Evolutionary conservation across 2,888 invertebrate species (phyloP).

Genomic region (Drosophila peninsularis): DNA sequence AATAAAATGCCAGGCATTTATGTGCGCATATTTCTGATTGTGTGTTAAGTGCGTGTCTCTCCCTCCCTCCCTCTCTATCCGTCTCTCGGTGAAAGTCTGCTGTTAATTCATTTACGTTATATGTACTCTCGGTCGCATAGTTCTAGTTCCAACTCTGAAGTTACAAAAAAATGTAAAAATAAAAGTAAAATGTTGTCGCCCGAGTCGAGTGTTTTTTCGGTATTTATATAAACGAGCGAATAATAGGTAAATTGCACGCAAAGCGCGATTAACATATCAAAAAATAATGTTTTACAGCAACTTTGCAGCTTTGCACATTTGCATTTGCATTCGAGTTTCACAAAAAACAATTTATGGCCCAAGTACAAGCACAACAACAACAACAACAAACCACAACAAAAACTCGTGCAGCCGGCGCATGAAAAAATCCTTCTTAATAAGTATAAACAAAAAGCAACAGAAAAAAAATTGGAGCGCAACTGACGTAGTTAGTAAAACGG

Average conservation of each 20-base stretch:
- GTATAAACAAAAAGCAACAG: slow-evolving; percentile 47
- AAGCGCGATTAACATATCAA: slow-evolving; percentile 75
- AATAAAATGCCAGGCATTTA: slow-evolving; percentile 75
- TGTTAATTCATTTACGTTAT: slow-evolving; percentile 48
- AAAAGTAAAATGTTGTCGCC: slow-evolving; percentile 12
- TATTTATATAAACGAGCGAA: slow-evolving; percentile 70
- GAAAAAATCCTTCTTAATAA: slow-evolving; percentile 70
- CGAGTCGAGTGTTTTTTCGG: slow-evolving; percentile 14
- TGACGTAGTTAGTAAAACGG: slow-evolving; percentile 53
- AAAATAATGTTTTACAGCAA: slow-evolving; percentile 69
- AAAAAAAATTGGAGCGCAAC: slow-evolving; percentile 40
- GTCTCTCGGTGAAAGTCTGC: slow-evolving; percentile 5
- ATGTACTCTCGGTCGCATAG: slow-evolving; percentile 50
- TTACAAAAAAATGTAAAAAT: slow-evolving; percentile 3
- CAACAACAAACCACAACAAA: slow-evolving; percentile 13
- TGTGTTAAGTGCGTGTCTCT: slow-evolving; percentile 33
- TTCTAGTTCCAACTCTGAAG: slow-evolving; percentile 46
- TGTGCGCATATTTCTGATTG: slow-evolving; percentile 73
- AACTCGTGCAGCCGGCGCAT: slow-evolving; percentile 65
- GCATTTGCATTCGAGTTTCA: slow-evolving; percentile 65
- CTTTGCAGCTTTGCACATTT: slow-evolving; percentile 55
- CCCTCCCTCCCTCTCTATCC: too few species aligned
- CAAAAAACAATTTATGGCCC: slow-evolving; percentile 60
- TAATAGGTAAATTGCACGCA: slow-evolving; percentile 80
- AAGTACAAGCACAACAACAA: slow-evolving; percentile 56